Base-by-base conservation (phyloP, 2,888 invertebrate species). In the Ypsolopha sequella region DNA sequence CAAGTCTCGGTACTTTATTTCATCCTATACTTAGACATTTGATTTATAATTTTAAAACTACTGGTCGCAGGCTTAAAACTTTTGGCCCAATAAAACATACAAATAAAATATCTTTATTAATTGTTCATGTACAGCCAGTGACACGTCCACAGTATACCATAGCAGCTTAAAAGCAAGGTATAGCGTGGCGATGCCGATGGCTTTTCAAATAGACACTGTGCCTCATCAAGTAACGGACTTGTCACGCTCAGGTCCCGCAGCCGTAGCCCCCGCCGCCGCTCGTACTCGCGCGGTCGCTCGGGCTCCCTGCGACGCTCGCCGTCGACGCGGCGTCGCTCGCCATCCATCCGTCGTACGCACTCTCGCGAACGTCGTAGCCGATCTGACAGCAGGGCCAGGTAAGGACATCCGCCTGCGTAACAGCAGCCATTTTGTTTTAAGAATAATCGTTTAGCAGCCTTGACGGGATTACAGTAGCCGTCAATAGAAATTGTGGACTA, bases 1-100 rank as follows among this genome's bases (percentile, higher is more conserved):
- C 82, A 80, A 75, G 70, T 80, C 72, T 84, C 80, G 85, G 85
- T 86, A 86, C 80, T 80, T 74, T 84, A 50, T 85, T 85, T 61
- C 76, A 81, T 81, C 82, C 84, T 84, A 75, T 84, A 77, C 68
- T 85, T 82, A 81, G 80, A 73, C 75, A 78, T 76, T 66, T 64
- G 71, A 71, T 66, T 24, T 24, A 4, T 24, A 24, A 24, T 24
- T 24, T 24, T 24, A 24, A 24, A 24, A 24, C 24, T 24, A 24
- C 24, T 24, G 24, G 4, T 24, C 24, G 24, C 24, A 24, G 24
- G 24, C 24, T 24, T 24, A 3, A 3, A 24, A 24, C 24, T 24
- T 3, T 24, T 24, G 24, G 24, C 24, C 24, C 24, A 3, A 24
- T 2, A 24, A 24, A 24, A 24, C 24, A 24, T 24, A 24, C 24